Percentiles rank a stretch among this genome's conserved stretches.
Evolutionary conservation across 2,888 invertebrate species (phyloP).

Genomic region (Catocala nupta): DNA sequence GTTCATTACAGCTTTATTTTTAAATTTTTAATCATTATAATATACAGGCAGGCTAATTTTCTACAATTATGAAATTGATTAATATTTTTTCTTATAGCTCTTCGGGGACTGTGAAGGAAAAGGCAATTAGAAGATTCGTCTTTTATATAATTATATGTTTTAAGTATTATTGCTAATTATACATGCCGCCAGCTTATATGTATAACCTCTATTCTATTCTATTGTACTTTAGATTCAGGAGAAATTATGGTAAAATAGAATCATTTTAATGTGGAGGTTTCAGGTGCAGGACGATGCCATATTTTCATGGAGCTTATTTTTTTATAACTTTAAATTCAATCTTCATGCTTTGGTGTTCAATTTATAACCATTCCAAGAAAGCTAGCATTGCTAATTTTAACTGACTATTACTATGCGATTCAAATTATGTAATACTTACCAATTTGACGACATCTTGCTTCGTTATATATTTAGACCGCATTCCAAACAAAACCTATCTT

Average conservation of each 20-base stretch:
- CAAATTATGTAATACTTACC: not conserved
- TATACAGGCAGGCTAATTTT: not conserved
- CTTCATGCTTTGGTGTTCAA: conserved; percentile 59
- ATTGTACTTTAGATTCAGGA: too few relatives aligned
- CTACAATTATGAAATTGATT: not conserved
- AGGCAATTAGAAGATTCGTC: conserved; percentile 36
- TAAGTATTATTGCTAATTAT: conserved; percentile 26
- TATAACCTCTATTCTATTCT: not conserved
- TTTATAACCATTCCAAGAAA: conserved; percentile 73
- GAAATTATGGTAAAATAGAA: too few relatives aligned
- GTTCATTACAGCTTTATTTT: too few relatives aligned
- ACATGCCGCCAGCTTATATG: conserved; percentile 16
- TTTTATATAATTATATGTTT: conserved; percentile 14
- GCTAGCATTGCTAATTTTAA: conserved; percentile 36
- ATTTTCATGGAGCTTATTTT: conserved; percentile 51
- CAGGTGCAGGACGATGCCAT: conserved; percentile 5
- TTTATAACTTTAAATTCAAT: conserved; percentile 47
- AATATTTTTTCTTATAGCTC: conserved; percentile 64
- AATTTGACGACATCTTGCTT: too few relatives aligned
- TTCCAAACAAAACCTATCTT: too few relatives aligned
- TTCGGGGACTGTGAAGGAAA: conserved; percentile 67
- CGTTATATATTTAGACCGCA: too few relatives aligned
- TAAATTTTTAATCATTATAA: too few relatives aligned
- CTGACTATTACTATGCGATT: conserved; percentile 2
- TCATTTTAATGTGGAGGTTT: too few relatives aligned